Conservation (phyloP, 1,140 invertebrate genomes). For the Rhopalosiphum maidis region DNA sequence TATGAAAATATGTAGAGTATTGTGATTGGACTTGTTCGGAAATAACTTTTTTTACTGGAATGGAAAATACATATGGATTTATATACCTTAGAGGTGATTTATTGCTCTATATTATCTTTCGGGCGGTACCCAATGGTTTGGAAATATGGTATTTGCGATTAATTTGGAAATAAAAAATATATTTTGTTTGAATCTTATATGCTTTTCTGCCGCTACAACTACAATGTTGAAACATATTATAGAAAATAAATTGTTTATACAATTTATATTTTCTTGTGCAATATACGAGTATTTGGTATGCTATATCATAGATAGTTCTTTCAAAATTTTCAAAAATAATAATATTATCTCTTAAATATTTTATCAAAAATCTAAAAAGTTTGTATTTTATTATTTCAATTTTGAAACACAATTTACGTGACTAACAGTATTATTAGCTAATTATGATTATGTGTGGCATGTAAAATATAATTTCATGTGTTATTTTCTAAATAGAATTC, state of each 20-base stretch:
- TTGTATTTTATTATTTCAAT: not conserved
- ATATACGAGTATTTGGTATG: not conserved
- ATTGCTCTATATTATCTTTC: conserved; percentile 33
- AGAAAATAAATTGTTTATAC: not conserved
- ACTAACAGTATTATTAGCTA: not conserved
- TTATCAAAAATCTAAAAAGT: not conserved
- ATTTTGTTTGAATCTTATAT: not conserved
- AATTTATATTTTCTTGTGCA: not conserved
- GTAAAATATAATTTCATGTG: no score
- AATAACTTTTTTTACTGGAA: not conserved
- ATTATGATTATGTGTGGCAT: not conserved
- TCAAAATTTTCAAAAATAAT: not conserved
- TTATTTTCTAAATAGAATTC: no score
- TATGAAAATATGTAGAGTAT: not conserved
- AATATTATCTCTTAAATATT: not conserved
- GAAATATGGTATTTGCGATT: conserved; percentile 32
- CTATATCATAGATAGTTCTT: not conserved
- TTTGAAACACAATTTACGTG: not conserved
- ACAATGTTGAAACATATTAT: not conserved
- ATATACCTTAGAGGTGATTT: not conserved
- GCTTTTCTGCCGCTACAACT: not conserved
- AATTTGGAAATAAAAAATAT: conserved; percentile 25
- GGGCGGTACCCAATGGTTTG: conserved; percentile 13
- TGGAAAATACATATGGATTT: not conserved
- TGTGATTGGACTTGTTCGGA: not conserved